Evolutionary conservation across 2,113 vertebrate species (phyloP).

Genomic region (Vidua macroura): DNA sequence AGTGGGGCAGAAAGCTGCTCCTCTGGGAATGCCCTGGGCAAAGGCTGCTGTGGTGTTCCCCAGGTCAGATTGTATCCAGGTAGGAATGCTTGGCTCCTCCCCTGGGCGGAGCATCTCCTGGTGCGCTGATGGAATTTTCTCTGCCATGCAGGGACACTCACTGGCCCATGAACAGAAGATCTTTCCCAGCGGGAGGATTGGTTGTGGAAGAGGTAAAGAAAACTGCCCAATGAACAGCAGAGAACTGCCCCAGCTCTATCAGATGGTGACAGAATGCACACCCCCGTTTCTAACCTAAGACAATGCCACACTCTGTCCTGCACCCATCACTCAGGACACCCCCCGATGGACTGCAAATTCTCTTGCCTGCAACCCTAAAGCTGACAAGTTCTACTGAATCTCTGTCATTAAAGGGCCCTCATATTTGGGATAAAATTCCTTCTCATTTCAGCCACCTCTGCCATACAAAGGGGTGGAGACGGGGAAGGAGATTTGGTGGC

Average conservation of each 20-base stretch:
- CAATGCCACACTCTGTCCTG: not conserved
- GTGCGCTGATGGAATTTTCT: not conserved
- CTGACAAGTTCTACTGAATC: not conserved
- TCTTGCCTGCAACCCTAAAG: accelerated
- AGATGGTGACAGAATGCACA: not conserved
- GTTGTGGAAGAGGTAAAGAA: not conserved
- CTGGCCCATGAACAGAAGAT: not conserved
- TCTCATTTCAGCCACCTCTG: not conserved
- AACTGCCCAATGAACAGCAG: not conserved
- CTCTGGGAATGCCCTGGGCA: not conserved
- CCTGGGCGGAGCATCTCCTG: not conserved
- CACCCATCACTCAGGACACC: not conserved
- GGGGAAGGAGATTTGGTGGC: not conserved
- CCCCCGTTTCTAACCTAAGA: not conserved
- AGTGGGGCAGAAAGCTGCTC: not conserved
- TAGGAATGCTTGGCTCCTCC: not conserved
- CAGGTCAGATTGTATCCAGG: not conserved
- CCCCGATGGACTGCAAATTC: not conserved
- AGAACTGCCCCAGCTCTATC: not conserved
- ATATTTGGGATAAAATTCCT: not conserved
- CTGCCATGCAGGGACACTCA: not conserved
- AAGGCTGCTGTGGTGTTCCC: not conserved
- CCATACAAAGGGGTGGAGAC: not conserved
- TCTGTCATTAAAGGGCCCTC: not conserved
- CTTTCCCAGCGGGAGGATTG: not conserved